Evolutionary conservation across 2,113 vertebrate genomes (phyloP).

Genomic region (Colossoma macropomum): DNA sequence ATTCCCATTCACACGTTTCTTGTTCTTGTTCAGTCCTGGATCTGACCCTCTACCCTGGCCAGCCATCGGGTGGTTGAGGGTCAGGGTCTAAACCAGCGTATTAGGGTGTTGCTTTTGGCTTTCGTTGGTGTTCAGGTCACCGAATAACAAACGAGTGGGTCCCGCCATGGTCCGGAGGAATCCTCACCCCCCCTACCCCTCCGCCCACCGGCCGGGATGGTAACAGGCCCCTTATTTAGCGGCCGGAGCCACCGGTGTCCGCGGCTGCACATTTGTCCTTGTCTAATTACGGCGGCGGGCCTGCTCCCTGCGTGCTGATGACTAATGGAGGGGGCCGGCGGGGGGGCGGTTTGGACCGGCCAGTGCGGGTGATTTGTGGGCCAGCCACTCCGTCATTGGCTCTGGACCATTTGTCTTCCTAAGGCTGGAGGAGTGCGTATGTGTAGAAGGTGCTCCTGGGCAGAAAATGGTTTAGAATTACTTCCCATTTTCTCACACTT

Average conservation of each 20-base stretch:
- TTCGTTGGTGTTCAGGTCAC: constrained; percentile 36
- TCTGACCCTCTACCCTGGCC: neutral
- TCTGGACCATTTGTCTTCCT: constrained; percentile 87
- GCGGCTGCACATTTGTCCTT: constrained; percentile 87
- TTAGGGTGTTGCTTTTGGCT: neutral
- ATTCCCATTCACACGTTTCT: too few relatives aligned
- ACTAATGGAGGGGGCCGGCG: constrained; percentile 84
- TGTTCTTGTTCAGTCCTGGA: too few relatives aligned
- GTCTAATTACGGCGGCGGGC: constrained; percentile 94
- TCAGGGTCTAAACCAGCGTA: neutral
- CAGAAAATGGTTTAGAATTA: constrained; percentile 83
- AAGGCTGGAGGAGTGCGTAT: constrained; percentile 75
- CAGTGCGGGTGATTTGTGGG: constrained; percentile 87
- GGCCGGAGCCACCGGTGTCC: constrained; percentile 78
- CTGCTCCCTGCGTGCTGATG: constrained; percentile 87
- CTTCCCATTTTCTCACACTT: constrained; percentile 81
- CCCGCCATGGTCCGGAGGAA: constrained; percentile 48
- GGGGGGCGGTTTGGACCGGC: constrained; percentile 77
- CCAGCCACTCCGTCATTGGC: constrained; percentile 85
- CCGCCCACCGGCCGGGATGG: constrained; percentile 79
- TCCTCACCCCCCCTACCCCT: constrained; percentile 61
- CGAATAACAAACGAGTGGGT: constrained; percentile 70
- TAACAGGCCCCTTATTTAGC: constrained; percentile 81
- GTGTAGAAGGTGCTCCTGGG: constrained; percentile 66
- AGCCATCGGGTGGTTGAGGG: neutral